These are phyloP conservation scores for Meganola albula DNA, from an alignment of 2,888 invertebrate species.

Conservation along the genomic window DNA sequence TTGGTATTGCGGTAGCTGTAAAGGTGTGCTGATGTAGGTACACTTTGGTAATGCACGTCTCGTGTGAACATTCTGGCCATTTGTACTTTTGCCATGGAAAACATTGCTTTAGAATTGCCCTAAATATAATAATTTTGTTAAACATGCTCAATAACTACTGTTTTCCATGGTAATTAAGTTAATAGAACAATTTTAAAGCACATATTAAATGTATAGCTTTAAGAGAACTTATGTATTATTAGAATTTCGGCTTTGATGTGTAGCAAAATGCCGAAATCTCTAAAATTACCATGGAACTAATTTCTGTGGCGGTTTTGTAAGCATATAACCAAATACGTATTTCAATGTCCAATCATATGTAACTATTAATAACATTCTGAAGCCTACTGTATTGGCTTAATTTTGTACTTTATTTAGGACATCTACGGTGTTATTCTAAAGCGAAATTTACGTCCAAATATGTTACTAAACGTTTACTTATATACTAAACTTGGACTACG, in stretches of 20 bases:
- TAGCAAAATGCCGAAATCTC: constrained; percentile 19
- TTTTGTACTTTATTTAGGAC: constrained; percentile 20
- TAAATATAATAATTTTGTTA: neutral
- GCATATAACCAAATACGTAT: constrained; percentile 22
- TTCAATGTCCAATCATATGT: constrained; percentile 25
- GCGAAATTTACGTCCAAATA: too few relatives aligned
- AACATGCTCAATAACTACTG: too few relatives aligned
- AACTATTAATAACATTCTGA: constrained; percentile 17
- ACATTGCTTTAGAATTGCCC: constrained; percentile 5
- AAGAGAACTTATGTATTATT: constrained; percentile 23
- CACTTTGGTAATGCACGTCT: constrained; percentile 56
- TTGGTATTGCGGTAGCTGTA: constrained; percentile 41
- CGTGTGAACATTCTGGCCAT: constrained; percentile 14
- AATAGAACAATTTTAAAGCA: constrained; percentile 16
- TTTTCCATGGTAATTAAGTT: constrained; percentile 14
- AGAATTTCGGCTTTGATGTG: constrained; percentile 25
- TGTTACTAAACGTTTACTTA: too few relatives aligned
- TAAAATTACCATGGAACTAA: constrained; percentile 19
- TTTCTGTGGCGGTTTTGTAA: constrained; percentile 18
- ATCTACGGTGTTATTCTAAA: too few relatives aligned
- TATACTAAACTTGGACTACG: too few relatives aligned
- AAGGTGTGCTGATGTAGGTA: constrained; percentile 42
- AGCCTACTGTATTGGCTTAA: constrained; percentile 29
- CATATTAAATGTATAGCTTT: constrained; percentile 29
- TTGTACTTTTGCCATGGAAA: constrained; percentile 12